phyloP scores from a whole-genome alignment of 2,113 vertebrate species.

The Pelobates fuscus region DNA sequence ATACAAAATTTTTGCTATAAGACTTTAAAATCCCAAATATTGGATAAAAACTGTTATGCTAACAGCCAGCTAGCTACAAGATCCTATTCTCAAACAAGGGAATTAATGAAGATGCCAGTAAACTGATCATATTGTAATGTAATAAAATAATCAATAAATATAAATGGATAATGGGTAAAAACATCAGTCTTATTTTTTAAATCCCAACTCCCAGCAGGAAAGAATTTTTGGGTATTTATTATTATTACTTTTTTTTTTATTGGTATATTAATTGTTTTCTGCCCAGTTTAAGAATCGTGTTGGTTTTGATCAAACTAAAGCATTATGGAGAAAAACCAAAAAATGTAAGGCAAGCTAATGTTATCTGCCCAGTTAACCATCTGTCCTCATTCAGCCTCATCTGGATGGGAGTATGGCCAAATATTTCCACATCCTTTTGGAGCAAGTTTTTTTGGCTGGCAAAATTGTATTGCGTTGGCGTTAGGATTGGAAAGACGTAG shows the following conservation, averaged over 20 bases:
- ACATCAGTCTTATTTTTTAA: conserved; percentile 10
- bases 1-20: no score
- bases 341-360: conserved; percentile 41
- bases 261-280: conserved; percentile 56
- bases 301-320: conserved; percentile 50
- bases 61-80: conserved; percentile 60
- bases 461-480: no score
- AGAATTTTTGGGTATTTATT: no score
- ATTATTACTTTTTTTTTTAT: conserved; percentile 43
- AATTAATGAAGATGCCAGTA: conserved; percentile 69
- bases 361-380: conserved; percentile 49
- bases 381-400: conserved; percentile 41
- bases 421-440: conserved; percentile 24
- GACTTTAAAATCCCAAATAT: conserved; percentile 25
- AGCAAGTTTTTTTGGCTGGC: background rate
- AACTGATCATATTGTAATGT: conserved; percentile 67
- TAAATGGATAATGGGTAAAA: no score
- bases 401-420: conserved; percentile 28
- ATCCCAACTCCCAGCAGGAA: no score
- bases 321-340: conserved; percentile 51
- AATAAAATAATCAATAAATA: no score
- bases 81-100: conserved; percentile 68
- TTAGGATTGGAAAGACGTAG: no score
- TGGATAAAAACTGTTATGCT: conserved; percentile 59
- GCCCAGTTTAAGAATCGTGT: conserved; percentile 51